phyloP scores from a whole-genome alignment of 1,140 invertebrate genomes.

The Calliopsis andreniformis region DNA sequence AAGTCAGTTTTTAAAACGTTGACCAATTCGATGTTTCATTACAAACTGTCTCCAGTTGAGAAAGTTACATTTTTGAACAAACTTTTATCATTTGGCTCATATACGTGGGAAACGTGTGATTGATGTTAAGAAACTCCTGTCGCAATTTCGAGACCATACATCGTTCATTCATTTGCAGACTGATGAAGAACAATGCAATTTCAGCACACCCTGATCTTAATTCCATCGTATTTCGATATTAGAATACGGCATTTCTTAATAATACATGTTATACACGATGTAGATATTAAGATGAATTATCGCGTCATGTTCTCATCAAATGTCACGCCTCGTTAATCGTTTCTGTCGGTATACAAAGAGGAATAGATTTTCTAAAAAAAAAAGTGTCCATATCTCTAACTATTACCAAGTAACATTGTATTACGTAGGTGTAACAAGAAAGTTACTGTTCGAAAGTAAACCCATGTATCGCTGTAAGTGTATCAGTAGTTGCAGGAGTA shows the following conservation, averaged over 20 bases:
- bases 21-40: slow-evolving; percentile 26
- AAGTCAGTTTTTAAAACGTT: slow-evolving; percentile 28
- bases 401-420: slow-evolving; percentile 30
- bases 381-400: slow-evolving; percentile 27
- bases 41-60: slow-evolving; percentile 19
- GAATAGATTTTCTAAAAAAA: slow-evolving; percentile 27
- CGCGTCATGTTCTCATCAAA: not conserved
- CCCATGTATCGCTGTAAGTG: slow-evolving; percentile 32
- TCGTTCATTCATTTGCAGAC: slow-evolving; percentile 33
- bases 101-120: too few species aligned
- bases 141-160: too few species aligned
- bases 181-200: slow-evolving; percentile 13
- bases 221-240: slow-evolving; percentile 3
- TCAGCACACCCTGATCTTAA: not conserved
- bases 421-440: slow-evolving; percentile 26
- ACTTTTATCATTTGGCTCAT: too few species aligned
- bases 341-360: not conserved
- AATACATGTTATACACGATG: slow-evolving; percentile 1
- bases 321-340: not conserved
- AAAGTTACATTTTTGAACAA: too few species aligned
- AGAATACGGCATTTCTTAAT: not conserved
- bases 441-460: slow-evolving; percentile 37
- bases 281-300: slow-evolving; percentile 20
- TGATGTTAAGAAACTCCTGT: too few species aligned
- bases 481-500: slow-evolving; percentile 30